phyloP scores from a whole-genome alignment of 2,888 invertebrate species.

The Leptinotarsa rubiginosa region DNA sequence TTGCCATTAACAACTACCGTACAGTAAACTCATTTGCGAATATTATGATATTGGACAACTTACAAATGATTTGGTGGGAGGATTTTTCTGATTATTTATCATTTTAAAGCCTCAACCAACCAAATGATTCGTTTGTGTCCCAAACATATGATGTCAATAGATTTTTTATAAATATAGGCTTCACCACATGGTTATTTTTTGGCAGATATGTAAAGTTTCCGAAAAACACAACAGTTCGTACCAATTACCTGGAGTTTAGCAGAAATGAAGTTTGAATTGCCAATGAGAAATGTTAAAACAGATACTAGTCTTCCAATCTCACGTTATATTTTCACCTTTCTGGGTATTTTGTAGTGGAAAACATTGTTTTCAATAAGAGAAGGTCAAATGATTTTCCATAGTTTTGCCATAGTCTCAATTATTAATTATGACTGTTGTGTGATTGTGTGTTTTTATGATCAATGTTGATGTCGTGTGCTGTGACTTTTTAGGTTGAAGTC shows the following conservation, averaged over 20 bases:
- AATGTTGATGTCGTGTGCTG: not conserved
- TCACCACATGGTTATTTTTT: conserved; percentile 2
- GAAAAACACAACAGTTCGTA: not conserved
- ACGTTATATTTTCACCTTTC: not conserved
- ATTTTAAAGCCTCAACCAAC: not conserved
- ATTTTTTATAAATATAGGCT: not conserved
- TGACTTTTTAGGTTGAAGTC: not conserved
- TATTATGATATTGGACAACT: not conserved
- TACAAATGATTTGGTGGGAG: not conserved
- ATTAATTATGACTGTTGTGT: not conserved
- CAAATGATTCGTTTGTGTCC: not conserved
- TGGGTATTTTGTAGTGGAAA: not conserved
- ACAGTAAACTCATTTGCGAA: not conserved
- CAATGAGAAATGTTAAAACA: not conserved
- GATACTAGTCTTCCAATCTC: not conserved
- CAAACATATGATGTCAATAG: not conserved
- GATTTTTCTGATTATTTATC: not conserved
- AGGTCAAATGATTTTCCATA: not conserved
- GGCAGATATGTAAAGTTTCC: not conserved
- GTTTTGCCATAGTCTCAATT: conserved; percentile 3
- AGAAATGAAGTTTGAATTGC: too few relatives aligned
- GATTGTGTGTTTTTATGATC: conserved; percentile 1
- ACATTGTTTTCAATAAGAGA: too few relatives aligned
- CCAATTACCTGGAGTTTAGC: too few relatives aligned
- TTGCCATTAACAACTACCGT: not conserved